These are phyloP conservation scores for Saccostrea echinata DNA, from an alignment of 1,140 invertebrate genomes.

Conservation along the genomic window DNA sequence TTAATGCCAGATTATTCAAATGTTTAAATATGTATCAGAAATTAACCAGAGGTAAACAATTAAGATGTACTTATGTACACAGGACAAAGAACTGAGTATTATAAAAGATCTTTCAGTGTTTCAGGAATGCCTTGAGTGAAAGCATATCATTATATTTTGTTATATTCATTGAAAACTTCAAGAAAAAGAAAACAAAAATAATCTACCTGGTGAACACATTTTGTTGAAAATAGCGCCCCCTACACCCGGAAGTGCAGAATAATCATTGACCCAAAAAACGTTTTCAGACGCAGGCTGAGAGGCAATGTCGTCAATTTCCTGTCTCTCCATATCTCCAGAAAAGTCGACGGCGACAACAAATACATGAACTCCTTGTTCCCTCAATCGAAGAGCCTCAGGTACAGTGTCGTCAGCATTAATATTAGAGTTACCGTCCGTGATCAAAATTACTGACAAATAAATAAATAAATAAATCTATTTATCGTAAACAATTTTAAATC, in stretches of 20 bases:
- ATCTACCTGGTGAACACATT: not conserved
- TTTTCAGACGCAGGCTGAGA: slow-evolving; percentile 66
- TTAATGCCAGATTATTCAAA: no score
- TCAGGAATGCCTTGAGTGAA: no score
- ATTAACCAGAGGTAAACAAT: no score
- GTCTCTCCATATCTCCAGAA: slow-evolving; percentile 62
- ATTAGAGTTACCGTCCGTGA: slow-evolving; percentile 76
- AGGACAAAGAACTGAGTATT: no score
- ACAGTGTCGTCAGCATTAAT: slow-evolving; percentile 71
- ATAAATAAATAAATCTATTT: not conserved
- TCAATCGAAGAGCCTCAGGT: slow-evolving; percentile 65
- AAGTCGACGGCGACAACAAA: slow-evolving; percentile 68
- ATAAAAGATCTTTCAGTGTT: no score
- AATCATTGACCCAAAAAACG: slow-evolving; percentile 64
- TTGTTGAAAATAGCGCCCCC: slow-evolving; percentile 24
- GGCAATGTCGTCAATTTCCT: slow-evolving; percentile 70
- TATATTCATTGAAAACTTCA: no score
- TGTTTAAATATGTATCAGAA: no score
- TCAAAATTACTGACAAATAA: slow-evolving; percentile 68
- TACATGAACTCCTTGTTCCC: slow-evolving; percentile 66
- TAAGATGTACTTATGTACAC: no score
- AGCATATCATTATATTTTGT: no score
- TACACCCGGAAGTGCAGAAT: slow-evolving; percentile 59
- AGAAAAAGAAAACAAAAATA: not conserved
- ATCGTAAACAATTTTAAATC: not conserved